Percentiles rank a stretch among this genome's conserved stretches.
Conservation (phyloP, 2,797 vertebrate genomes). For the Pseudotriccus pelzelni region DNA sequence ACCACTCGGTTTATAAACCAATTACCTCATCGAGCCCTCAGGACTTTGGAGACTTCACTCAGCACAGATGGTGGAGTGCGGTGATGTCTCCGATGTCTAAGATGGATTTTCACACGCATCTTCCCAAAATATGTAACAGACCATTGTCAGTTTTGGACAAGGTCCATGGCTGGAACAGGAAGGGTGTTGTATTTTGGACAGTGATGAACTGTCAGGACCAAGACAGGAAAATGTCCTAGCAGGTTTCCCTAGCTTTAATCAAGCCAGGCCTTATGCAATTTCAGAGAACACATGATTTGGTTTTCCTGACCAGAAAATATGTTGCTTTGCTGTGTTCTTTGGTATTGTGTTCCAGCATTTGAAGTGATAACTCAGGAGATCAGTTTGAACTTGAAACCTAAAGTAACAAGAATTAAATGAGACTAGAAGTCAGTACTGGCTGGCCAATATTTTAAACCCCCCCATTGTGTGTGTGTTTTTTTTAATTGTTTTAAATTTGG, state of each 20-base stretch:
- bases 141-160: conserved; percentile 14
- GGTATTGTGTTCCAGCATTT: neutral
- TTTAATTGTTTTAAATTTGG: neutral
- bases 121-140: neutral
- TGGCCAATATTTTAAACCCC: neutral
- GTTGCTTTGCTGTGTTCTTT: neutral
- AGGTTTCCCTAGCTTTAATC: neutral
- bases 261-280: neutral
- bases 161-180: neutral
- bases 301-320: neutral
- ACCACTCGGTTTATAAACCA: neutral
- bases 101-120: neutral
- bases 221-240: neutral
- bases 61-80: neutral
- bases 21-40: conserved; percentile 3
- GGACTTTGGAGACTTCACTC: neutral
- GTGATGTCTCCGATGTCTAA: neutral
- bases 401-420: neutral
- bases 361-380: neutral
- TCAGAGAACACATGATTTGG: neutral
- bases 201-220: neutral
- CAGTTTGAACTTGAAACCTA: neutral
- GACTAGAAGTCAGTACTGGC: neutral
- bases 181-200: neutral
- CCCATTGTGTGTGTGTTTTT: neutral